Percentiles rank a stretch among this genome's conserved stretches.
phyloP scores from a whole-genome alignment of 1,140 invertebrate species.

The Bombus terrestris region DNA sequence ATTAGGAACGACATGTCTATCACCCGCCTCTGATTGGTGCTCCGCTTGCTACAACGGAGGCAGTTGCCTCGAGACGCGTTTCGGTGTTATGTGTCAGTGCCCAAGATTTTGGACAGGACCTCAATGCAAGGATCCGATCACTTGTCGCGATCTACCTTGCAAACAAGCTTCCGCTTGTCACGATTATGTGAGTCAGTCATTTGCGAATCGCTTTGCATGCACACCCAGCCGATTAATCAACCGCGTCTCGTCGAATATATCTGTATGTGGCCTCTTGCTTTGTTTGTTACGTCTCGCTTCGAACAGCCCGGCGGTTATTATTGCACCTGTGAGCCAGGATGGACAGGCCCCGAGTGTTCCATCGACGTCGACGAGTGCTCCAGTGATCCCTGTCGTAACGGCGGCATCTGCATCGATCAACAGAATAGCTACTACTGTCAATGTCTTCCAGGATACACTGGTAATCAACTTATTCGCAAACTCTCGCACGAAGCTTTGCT shows the following conservation, averaged over 20 bases:
- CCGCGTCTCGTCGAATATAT: slow-evolving; percentile 3
- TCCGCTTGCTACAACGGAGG: slow-evolving; percentile 85
- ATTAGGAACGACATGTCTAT: slow-evolving; percentile 69
- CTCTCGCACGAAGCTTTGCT: not conserved
- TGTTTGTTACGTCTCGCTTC: slow-evolving; percentile 39
- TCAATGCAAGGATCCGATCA: slow-evolving; percentile 77
- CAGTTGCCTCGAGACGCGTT: slow-evolving; percentile 83
- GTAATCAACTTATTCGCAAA: slow-evolving; percentile 72
- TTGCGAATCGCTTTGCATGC: slow-evolving; percentile 43
- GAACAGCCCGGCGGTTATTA: slow-evolving; percentile 85
- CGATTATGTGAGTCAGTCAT: slow-evolving; percentile 84
- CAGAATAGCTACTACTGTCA: slow-evolving; percentile 86
- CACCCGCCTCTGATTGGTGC: slow-evolving; percentile 68
- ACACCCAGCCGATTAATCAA: slow-evolving; percentile 34
- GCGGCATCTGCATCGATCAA: slow-evolving; percentile 86
- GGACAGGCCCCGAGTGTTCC: slow-evolving; percentile 86
- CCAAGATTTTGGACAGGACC: slow-evolving; percentile 84
- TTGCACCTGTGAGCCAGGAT: slow-evolving; percentile 89
- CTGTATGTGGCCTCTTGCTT: slow-evolving; percentile 57
- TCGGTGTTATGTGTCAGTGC: slow-evolving; percentile 83
- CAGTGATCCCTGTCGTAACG: slow-evolving; percentile 86
- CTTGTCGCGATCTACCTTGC: slow-evolving; percentile 84
- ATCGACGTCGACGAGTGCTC: slow-evolving; percentile 84
- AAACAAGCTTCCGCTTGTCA: slow-evolving; percentile 83
- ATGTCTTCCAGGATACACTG: slow-evolving; percentile 88